Base-by-base conservation (phyloP, 2,888 invertebrate species). In the Carabus problematicus region DNA sequence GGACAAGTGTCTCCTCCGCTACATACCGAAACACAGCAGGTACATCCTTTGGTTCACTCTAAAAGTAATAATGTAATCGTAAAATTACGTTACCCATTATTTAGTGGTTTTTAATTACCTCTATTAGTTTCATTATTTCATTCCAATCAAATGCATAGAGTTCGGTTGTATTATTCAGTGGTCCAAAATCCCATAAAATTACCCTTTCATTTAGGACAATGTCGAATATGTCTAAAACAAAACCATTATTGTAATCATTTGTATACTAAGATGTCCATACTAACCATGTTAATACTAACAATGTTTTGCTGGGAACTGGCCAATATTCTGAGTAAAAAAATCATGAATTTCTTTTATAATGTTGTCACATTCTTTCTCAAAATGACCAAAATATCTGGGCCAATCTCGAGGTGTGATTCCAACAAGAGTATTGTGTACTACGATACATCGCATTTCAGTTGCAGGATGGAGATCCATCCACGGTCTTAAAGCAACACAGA, bases 391-490 rank as follows among this genome's bases (percentile, higher is more conserved):
- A 72, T 74, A 81, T 47, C 79, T 79, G 6, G 81, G 81, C 80
- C 80, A 81, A 72, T 81, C 81, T 70, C 81, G 76, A 4, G 80
- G 78, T 19, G 79, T 80, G 29, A 81, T 80, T 42, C 78, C 78
- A 75, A 66, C 29, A 52, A 81, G 73, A 8, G 77, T 71, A 71
- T 79, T 79, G 71, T 80, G 79, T 7, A 81, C 74, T 19, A 81
- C 79, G 72, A 81, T 80, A 72, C 80, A 80, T 12, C 81, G 74
- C 72, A 81, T 81, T 73, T 81, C 81, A 19, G 78, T 76, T 43
- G 81, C 81, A 49, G 81, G 81, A 73, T 81, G 81, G 45, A 81
- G 80, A 72, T 76, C 79, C 59, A 77, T 75, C 80, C 80, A 81
- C 62, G 78, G 78, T 69, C 76, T 77, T 49, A 81, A 71, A 3